A percentile compares a stretch with the other conserved stretches of the same genome.
Conservation (phyloP, 1,140 invertebrate genomes). For the Aphis gossypii region DNA sequence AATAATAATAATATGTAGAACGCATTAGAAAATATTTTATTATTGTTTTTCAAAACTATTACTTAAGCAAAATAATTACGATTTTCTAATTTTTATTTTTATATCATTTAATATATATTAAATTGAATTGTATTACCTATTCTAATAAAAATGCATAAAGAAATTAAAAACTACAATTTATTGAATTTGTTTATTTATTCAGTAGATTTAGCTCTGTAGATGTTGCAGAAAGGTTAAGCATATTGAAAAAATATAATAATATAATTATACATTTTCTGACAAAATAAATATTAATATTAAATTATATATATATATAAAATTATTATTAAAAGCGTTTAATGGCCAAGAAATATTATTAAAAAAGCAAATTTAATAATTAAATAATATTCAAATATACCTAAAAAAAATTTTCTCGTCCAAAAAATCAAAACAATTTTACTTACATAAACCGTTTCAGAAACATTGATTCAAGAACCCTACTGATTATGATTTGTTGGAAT, state of each 20-base stretch:
- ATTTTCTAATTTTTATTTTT: neutral
- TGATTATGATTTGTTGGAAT: neutral
- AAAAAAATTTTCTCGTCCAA: neutral
- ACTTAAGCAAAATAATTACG: neutral
- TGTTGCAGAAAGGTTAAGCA: too few species aligned
- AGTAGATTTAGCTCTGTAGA: neutral
- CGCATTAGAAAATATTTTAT: neutral
- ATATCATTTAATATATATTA: neutral
- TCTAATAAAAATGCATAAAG: neutral
- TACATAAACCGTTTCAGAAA: neutral
- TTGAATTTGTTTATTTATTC: neutral
- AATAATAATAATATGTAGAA: neutral
- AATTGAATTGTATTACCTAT: neutral
- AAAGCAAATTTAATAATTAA: neutral
- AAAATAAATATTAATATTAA: neutral
- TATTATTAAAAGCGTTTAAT: neutral
- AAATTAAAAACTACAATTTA: neutral
- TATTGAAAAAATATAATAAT: neutral
- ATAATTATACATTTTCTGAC: neutral
- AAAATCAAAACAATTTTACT: neutral
- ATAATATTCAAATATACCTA: too few species aligned
- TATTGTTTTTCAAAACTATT: neutral
- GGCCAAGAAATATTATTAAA: neutral
- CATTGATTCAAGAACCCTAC: neutral
- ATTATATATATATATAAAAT: neutral